Evolutionary conservation across 2,888 invertebrate genomes (phyloP).

Genomic region (Cremastinae sp.): DNA sequence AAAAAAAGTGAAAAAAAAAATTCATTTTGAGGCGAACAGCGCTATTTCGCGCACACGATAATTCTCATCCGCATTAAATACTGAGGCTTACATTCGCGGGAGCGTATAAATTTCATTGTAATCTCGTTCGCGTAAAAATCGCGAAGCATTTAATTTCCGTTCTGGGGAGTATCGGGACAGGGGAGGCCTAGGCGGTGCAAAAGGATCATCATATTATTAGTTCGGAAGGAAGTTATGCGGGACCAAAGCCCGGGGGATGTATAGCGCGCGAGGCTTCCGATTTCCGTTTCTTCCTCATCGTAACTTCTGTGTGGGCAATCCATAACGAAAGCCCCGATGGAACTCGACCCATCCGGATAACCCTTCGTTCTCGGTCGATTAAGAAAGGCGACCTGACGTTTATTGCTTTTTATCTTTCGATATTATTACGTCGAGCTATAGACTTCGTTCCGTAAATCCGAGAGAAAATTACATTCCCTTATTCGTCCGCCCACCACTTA

Average conservation of each 20-base stretch:
- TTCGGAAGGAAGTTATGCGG: constrained; percentile 56
- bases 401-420: constrained; percentile 59
- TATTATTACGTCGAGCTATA: constrained; percentile 44
- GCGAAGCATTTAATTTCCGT: constrained; percentile 60
- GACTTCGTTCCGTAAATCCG: background rate
- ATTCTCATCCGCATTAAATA: background rate
- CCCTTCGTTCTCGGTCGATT: constrained; percentile 43
- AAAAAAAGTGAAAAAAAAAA: background rate
- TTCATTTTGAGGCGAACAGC: background rate
- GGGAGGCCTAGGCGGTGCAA: constrained; percentile 38
- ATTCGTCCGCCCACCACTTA: too few relatives aligned
- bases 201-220: constrained; percentile 61
- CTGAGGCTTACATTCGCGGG: background rate
- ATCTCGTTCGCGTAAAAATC: constrained; percentile 52
- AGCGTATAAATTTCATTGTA: constrained; percentile 39
- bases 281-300: constrained; percentile 23
- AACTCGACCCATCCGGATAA: constrained; percentile 45
- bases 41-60: background rate
- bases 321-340: constrained; percentile 10
- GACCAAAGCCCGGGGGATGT: constrained; percentile 53
- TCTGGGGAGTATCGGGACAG: constrained; percentile 39
- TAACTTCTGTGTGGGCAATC: constrained; percentile 18
- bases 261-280: constrained; percentile 24
- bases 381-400: constrained; percentile 57
- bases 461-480: constrained; percentile 10